Base-by-base conservation (phyloP, 2,888 invertebrate species). In the Noctua pronuba region DNA sequence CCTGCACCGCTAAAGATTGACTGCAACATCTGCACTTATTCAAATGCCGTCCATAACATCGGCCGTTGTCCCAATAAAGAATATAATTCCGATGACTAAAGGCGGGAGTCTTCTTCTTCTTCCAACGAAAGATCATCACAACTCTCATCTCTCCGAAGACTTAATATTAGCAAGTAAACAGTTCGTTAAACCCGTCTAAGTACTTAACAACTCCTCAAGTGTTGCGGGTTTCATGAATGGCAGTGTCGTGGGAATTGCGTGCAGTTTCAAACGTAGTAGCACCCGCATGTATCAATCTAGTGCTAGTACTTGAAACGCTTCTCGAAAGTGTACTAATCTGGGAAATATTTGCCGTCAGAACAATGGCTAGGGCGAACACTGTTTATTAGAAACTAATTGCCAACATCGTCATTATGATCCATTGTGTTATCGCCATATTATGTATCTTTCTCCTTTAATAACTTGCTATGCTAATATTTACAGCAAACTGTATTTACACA, bases 281-380 rank as follows among this genome's bases (percentile, higher is more conserved):
- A 88, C 89, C 90, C 89, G 90, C 90, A 92, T 92, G 87, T 82
- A 72, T 86, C 85, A 74, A 79, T 75, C 80, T 80, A 86, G 80
- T 80, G 84, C 77, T 88, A 81, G 88, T 89, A 89, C 91, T 88
- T 91, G 86, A 90, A 76, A 80, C 85, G 82, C 78, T 89, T 89
- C 91, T 92, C 89, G 95, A 95, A 94, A 95, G 94, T 94, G 93
- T 92, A 93, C 91, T 91, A 93, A 94, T 93, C 92, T 93, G 92
- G 89, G 93, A 94, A 93, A 90, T 89, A 89, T 88, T 90, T 85
- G 79, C 79, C 74, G 79, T 58, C 62, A 85, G 91, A 95, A 95
- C 95, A 95, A 95, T 95, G 90, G 92, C 75, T 82, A 86, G 82
- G 89, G 87, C 77, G 80, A 86, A 84, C 86, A 88, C 80, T 79